Percentiles rank a stretch among this genome's conserved stretches.
Conservation (phyloP, 2,113 vertebrate genomes). For the Plecturocebus donacophilus region DNA sequence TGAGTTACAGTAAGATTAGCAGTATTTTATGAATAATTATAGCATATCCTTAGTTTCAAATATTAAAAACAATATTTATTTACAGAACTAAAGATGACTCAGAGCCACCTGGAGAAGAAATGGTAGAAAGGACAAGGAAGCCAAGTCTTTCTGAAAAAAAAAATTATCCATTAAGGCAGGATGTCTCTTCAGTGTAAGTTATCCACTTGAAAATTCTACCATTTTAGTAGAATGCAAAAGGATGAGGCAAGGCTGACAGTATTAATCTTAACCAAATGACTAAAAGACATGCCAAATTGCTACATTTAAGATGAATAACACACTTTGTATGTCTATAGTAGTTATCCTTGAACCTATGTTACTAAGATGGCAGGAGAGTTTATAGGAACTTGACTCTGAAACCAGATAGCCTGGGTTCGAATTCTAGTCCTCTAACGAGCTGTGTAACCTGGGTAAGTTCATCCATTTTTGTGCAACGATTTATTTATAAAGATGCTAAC, state of each 20-base stretch:
- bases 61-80: conserved; percentile 28
- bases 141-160: conserved; percentile 90
- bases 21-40: neutral
- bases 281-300: neutral
- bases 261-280: neutral
- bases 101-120: conserved; percentile 83
- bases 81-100: conserved; percentile 83
- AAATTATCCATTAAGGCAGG: conserved; percentile 74
- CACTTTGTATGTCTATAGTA: neutral
- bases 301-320: neutral
- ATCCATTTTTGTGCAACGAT: neutral
- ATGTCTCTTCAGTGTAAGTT: conserved; percentile 79
- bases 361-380: neutral
- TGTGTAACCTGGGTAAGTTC: neutral
- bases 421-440: neutral
- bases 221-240: neutral
- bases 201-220: neutral
- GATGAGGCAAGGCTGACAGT: neutral
- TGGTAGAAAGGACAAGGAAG: conserved; percentile 81
- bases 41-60: neutral
- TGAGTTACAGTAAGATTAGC: neutral
- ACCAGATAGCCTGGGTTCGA: neutral
- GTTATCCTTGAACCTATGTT: neutral
- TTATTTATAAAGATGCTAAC: neutral
- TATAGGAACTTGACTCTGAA: neutral